Conservation (phyloP, 2,888 invertebrate genomes). For the Schizotus pectinicornis region DNA sequence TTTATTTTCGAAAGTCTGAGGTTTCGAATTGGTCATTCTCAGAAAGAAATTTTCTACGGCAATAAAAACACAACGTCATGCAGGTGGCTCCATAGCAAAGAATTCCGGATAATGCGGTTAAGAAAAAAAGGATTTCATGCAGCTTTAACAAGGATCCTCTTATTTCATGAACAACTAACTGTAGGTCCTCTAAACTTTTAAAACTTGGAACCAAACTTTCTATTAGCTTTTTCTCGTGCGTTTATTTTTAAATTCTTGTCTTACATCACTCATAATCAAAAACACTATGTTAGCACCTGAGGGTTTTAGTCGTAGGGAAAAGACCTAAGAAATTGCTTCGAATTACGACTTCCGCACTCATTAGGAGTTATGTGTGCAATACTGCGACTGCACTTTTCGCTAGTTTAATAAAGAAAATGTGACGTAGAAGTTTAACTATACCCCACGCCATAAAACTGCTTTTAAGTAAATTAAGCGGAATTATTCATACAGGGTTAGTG, state of each 20-base stretch:
- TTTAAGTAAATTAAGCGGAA: conserved; percentile 50
- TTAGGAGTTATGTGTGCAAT: neutral
- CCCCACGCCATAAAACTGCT: conserved; percentile 43
- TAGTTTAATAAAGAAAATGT: conserved; percentile 33
- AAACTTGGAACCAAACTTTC: too few species aligned
- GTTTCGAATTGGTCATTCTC: conserved; percentile 16
- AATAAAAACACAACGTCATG: neutral
- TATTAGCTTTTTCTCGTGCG: too few species aligned
- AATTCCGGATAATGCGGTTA: neutral
- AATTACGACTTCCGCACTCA: too few species aligned
- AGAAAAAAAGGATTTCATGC: neutral
- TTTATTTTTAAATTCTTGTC: too few species aligned
- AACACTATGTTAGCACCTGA: too few species aligned
- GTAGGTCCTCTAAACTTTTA: too few species aligned
- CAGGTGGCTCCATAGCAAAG: neutral
- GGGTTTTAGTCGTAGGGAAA: too few species aligned
- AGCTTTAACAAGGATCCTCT: neutral
- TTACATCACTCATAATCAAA: too few species aligned
- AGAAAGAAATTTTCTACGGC: conserved; percentile 15
- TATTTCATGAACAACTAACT: too few species aligned
- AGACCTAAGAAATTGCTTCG: neutral
- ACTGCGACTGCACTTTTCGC: conserved; percentile 7
- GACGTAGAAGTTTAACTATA: conserved; percentile 38
- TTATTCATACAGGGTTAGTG: conserved; percentile 44
- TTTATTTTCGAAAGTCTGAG: conserved; percentile 24